Evolutionary conservation across 2,888 invertebrate species (phyloP).

Genomic region (Germaria angustata): DNA sequence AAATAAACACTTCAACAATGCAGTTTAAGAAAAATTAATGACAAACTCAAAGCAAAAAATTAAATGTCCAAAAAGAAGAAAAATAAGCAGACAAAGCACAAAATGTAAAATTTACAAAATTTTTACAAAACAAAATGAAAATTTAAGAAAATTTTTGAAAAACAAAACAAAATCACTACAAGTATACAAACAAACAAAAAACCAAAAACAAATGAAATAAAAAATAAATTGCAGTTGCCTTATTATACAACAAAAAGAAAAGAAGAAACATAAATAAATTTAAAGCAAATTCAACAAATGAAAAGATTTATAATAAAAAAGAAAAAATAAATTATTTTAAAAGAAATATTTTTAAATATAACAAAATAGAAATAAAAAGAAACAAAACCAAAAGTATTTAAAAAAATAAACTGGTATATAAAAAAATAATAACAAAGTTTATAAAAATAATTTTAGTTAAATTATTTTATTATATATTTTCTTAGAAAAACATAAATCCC

Average conservation of each 20-base stretch:
- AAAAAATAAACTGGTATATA: conserved; percentile 66
- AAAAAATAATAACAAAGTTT: conserved; percentile 61
- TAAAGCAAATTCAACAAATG: conserved; percentile 59
- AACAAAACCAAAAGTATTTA: conserved; percentile 44
- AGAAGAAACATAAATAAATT: conserved; percentile 36
- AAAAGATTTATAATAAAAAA: conserved; percentile 58
- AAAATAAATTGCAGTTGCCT: conserved; percentile 78
- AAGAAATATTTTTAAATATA: conserved; percentile 61
- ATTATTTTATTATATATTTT: background rate
- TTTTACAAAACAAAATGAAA: conserved; percentile 57
- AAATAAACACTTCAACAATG: conserved; percentile 60
- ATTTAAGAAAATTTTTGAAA: conserved; percentile 60
- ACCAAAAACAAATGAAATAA: conserved; percentile 66
- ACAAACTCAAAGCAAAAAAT: conserved; percentile 40
- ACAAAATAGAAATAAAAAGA: conserved; percentile 49
- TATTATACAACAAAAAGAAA: conserved; percentile 69
- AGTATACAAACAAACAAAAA: conserved; percentile 59
- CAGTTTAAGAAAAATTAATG: conserved; percentile 67
- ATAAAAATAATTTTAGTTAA: conserved; percentile 21
- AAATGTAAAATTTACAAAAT: conserved; percentile 60
- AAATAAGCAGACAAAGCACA: conserved; percentile 51
- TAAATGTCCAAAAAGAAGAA: conserved; percentile 30
- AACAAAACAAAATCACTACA: conserved; percentile 61
- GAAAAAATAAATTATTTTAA: conserved; percentile 60
- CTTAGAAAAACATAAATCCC: background rate